Conservation (phyloP, 2,888 invertebrate genomes). For the Drosophila paranaensis region DNA sequence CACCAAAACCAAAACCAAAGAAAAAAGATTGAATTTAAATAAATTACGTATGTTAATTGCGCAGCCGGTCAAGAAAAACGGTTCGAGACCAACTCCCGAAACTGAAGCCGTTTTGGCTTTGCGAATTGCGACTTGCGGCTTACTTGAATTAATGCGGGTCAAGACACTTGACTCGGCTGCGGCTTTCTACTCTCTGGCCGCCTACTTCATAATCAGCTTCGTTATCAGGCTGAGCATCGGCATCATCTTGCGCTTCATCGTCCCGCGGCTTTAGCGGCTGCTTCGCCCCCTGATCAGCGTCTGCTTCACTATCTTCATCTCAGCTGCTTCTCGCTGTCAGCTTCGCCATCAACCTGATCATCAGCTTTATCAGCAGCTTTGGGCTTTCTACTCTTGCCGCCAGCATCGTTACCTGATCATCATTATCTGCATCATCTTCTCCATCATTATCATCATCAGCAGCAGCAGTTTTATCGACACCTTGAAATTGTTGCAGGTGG, state of each 20-base stretch:
- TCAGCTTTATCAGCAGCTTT: not conserved
- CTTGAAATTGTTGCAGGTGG: conserved; percentile 62
- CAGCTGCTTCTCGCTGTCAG: no score
- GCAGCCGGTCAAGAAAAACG: conserved; percentile 35
- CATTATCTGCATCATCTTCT: not conserved
- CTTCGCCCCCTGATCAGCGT: no score
- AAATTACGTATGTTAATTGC: conserved; percentile 80
- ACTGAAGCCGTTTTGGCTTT: conserved; percentile 18
- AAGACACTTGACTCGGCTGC: conserved; percentile 62
- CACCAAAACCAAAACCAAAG: conserved; percentile 15
- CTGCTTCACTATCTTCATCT: no score
- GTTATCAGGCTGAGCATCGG: no score
- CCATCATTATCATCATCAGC: conserved; percentile 9
- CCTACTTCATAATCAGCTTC: conserved; percentile 16
- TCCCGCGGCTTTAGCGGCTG: no score
- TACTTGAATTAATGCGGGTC: conserved; percentile 77
- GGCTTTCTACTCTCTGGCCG: conserved; percentile 47
- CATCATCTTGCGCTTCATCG: no score
- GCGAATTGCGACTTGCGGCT: conserved; percentile 58
- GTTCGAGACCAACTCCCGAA: conserved; percentile 18
- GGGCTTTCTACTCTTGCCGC: conserved; percentile 3
- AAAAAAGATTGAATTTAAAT: conserved; percentile 76
- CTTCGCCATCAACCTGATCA: no score
- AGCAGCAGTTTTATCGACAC: conserved; percentile 45
- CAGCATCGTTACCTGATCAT: not conserved